A percentile compares a stretch with the other conserved stretches of the same genome.
phyloP scores from a whole-genome alignment of 2,888 invertebrate species.

The Cryptus viduatorius region DNA sequence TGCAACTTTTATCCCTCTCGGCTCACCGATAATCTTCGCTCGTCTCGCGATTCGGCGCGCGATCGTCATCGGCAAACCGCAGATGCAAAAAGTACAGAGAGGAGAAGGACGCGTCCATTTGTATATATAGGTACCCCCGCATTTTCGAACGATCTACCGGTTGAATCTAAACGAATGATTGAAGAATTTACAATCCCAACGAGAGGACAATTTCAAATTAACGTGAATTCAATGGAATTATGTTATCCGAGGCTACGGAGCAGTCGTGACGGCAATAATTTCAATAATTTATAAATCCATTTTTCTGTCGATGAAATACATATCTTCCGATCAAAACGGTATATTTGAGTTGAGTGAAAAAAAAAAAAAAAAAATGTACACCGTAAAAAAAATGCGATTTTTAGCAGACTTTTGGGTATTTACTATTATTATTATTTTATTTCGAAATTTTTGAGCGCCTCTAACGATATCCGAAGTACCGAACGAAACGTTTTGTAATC shows the following conservation, averaged over 20 bases:
- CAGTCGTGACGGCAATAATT: neutral
- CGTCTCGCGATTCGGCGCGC: conserved; percentile 38
- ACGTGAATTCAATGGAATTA: neutral
- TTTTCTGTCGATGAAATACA: neutral
- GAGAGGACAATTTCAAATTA: neutral
- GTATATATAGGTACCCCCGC: neutral
- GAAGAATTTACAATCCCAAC: neutral
- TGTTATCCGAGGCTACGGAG: neutral
- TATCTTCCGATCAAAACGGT: no score
- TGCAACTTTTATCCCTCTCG: conserved; percentile 34
- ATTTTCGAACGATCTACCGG: conserved; percentile 5
- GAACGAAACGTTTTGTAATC: neutral
- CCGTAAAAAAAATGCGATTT: no score
- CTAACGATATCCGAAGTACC: no score
- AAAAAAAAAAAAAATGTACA: no score
- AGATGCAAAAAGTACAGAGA: conserved; percentile 31
- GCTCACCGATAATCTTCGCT: conserved; percentile 36
- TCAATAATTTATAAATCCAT: neutral
- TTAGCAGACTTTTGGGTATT: no score
- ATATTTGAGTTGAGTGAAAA: neutral
- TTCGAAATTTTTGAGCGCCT: no score
- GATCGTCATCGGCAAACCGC: conserved; percentile 36
- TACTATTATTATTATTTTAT: no score
- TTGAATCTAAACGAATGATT: neutral
- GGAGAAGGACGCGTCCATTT: conserved; percentile 1